Percentiles rank a stretch among this genome's conserved stretches.
These are phyloP conservation scores for Anomalospiza imberbis DNA, from an alignment of 2,797 vertebrate genomes.

Conservation along the genomic window DNA sequence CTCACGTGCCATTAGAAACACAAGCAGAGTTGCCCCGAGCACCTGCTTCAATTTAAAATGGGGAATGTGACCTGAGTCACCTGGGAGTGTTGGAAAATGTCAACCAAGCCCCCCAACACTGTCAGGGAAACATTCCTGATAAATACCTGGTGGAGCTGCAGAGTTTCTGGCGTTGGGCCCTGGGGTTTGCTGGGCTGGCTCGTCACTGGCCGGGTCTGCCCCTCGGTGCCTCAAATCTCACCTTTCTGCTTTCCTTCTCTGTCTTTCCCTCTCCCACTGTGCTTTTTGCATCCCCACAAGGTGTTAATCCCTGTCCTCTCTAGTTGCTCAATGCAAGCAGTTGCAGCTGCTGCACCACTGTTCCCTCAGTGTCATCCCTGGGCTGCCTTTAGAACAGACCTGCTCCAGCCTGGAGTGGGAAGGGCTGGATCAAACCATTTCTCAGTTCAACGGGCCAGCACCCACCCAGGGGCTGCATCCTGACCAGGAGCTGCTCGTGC, in stretches of 20 bases:
- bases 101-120: not conserved
- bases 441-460: too few relatives aligned
- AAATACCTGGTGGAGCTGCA: not conserved
- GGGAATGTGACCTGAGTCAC: not conserved
- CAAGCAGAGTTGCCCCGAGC: too few relatives aligned
- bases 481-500: too few relatives aligned
- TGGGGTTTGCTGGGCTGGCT: not conserved
- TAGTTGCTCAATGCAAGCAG: not conserved
- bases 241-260: not conserved
- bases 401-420: not conserved
- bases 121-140: not conserved
- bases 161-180: rapidly evolving
- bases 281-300: not conserved
- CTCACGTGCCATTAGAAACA: too few relatives aligned
- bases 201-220: rapidly evolving
- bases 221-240: not conserved
- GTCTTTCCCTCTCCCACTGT: not conserved
- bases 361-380: not conserved
- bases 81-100: not conserved
- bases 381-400: rapidly evolving
- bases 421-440: not conserved
- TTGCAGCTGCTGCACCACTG: not conserved
- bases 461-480: too few relatives aligned
- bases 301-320: not conserved
- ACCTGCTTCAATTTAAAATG: too few relatives aligned